Percentiles rank a stretch among this genome's conserved stretches.
phyloP scores from a whole-genome alignment of 1,140 invertebrate genomes.

The Metopolophium dirhodum region DNA sequence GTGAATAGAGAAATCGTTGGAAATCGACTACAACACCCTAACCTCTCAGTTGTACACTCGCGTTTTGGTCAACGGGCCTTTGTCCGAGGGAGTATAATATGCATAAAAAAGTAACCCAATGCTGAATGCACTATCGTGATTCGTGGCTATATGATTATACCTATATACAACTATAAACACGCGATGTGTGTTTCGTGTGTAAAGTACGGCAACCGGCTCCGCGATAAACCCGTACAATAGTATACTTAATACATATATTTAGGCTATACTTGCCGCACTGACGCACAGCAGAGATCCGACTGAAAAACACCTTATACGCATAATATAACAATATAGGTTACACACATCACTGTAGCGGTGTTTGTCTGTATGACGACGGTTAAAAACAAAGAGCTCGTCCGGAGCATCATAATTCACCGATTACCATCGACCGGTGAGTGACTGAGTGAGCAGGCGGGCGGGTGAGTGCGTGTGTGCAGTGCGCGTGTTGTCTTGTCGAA shows the following conservation, averaged over 20 bases:
- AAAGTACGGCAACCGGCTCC: too few relatives aligned
- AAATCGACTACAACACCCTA: background rate
- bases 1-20: background rate
- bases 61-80: background rate
- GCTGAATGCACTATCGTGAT: background rate
- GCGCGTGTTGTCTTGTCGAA: conserved; percentile 25
- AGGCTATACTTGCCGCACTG: background rate
- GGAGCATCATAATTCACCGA: conserved; percentile 46
- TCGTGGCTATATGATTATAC: background rate
- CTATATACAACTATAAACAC: background rate
- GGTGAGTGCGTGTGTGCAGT: background rate
- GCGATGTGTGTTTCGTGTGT: background rate
- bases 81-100: background rate
- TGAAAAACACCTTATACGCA: background rate
- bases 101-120: background rate
- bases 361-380: background rate
- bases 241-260: too few relatives aligned
- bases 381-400: conserved; percentile 35
- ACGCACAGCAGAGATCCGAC: background rate
- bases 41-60: background rate
- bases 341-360: background rate
- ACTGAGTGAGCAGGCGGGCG: background rate
- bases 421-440: background rate
- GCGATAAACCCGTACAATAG: too few relatives aligned
- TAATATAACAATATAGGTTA: background rate